Evolutionary conservation across 1,140 invertebrate species (phyloP), one percentile per base, ranked within the genome.

Genomic region (Euura saliciscinereae): DNA sequence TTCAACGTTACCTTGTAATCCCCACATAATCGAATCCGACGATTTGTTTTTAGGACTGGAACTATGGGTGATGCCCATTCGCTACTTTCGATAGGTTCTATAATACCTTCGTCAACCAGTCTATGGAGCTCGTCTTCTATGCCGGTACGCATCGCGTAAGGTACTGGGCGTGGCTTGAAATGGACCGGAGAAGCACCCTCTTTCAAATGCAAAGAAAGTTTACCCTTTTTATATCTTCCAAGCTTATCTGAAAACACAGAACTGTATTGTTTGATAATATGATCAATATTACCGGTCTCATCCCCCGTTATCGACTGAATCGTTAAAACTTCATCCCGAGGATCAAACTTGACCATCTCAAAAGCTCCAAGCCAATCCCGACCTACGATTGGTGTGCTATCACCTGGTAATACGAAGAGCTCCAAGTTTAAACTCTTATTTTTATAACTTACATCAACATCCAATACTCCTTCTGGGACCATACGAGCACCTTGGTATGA

Each of bases 1-100:
- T 89, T 89, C 8, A 88, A 43, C 4, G 83, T 86, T 13, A 83
- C 72, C 73, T 86, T 85, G 78, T 75, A 87, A 76, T 87, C 82
- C 0, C 80, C 85, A 74, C 83, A 85, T 42, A 80, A 71, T 45
- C 80, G n/a, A 64, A 80, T 75, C 45, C 75, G 6, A 10, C 71
- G 72, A 66, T 46, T 69, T 4, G 68, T 45, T 73, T 85, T 86
- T 7, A 77, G 43, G 2, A 86, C 79, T 7, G 75, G 70, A 1
- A 86, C 84, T 5, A 88, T 75, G 4, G 82, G 85, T 4, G 81
- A 75, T 28, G 80, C 80, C 83, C 84, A 86, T 45, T 82, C 75
- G 64, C 77, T 77, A 72, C 77, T 72, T 43, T 79, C 71, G 28
- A 86, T 78, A 11, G 76, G 73, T 66, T 78, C 68, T 7, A 87